phyloP scores from a whole-genome alignment of 2,113 vertebrate species.

The Gymnocephalus cernua region DNA sequence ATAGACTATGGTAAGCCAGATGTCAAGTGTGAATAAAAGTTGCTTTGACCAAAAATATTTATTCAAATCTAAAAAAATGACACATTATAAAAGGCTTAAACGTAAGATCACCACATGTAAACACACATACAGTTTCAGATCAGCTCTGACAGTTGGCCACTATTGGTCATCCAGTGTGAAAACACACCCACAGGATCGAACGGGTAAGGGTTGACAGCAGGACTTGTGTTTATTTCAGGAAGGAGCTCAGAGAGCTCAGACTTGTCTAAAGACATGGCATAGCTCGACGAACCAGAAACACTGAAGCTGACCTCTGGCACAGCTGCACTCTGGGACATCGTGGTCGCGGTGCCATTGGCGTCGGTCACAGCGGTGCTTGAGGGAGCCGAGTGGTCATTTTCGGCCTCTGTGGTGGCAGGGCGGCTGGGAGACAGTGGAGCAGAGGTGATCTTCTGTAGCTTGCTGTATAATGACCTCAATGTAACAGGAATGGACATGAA shows the following conservation, averaged over 20 bases:
- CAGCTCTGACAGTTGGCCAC: constrained; percentile 46
- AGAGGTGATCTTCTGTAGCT: constrained; percentile 45
- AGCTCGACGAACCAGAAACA: constrained; percentile 41
- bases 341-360: constrained; percentile 1
- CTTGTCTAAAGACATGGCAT: constrained; percentile 50
- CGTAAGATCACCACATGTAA: background rate
- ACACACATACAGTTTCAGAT: constrained; percentile 9
- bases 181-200: constrained; percentile 38
- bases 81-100: background rate
- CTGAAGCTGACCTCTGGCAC: constrained; percentile 28
- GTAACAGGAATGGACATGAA: constrained; percentile 88
- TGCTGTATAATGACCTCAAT: constrained; percentile 83
- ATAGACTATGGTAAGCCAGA: background rate
- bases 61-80: constrained; percentile 1
- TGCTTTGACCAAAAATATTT: background rate
- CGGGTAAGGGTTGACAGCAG: constrained; percentile 43
- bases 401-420: constrained; percentile 12
- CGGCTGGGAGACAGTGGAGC: background rate
- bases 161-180: constrained; percentile 55
- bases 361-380: constrained; percentile 8
- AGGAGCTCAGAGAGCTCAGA: constrained; percentile 52
- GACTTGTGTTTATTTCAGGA: constrained; percentile 62
- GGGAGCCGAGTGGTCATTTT: constrained; percentile 34
- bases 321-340: constrained; percentile 42
- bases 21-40: background rate